These are phyloP conservation scores for Sinotaia quadrata DNA, from an alignment of 2,888 invertebrate genomes.

Conservation along the genomic window DNA sequence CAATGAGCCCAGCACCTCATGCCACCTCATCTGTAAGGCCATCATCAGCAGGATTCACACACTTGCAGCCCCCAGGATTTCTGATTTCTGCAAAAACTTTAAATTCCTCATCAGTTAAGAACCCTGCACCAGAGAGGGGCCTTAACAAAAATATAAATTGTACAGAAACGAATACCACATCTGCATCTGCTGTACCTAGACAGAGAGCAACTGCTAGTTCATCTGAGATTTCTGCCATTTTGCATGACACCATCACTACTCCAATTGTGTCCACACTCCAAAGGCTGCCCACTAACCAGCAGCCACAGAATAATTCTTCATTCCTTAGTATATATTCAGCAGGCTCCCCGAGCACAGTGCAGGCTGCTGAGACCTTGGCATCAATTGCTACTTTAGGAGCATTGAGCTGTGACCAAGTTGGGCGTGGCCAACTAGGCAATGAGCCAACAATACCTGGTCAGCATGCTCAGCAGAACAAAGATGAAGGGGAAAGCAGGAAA, in stretches of 20 bases:
- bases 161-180: too few relatives aligned
- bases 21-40: background rate
- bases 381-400: background rate
- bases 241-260: background rate
- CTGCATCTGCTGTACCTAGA: background rate
- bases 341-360: background rate
- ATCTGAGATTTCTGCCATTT: slow-evolving; percentile 7
- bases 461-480: background rate
- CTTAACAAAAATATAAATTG: too few relatives aligned
- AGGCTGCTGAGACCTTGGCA: background rate
- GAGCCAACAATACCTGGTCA: background rate
- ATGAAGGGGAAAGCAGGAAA: background rate
- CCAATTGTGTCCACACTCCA: background rate
- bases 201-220: background rate
- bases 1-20: background rate
- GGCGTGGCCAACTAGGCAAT: background rate
- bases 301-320: background rate
- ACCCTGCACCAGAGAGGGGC: too few relatives aligned
- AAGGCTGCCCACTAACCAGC: background rate
- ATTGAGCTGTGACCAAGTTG: background rate
- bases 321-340: background rate
- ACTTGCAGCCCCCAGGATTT: background rate
- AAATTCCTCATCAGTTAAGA: too few relatives aligned
- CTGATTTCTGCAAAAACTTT: too few relatives aligned
- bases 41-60: background rate